Percentiles rank a stretch among this genome's conserved stretches.
phyloP scores from a whole-genome alignment of 1,140 invertebrate species.

The Hetaerina americana region DNA sequence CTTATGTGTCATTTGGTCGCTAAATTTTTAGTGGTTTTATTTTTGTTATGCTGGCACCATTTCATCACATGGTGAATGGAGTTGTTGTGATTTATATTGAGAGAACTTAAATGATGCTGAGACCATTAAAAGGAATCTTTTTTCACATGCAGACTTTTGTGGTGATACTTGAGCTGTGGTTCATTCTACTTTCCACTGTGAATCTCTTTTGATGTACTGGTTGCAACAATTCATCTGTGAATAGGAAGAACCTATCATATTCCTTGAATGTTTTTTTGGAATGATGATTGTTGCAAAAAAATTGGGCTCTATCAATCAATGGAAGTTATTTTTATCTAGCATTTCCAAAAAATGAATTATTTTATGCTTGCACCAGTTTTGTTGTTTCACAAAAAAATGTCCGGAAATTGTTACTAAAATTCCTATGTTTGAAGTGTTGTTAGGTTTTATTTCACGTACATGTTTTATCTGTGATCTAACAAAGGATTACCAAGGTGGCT shows the following conservation, averaged over 20 bases:
- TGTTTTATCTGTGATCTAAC: background rate
- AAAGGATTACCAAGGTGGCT: background rate
- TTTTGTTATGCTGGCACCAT: background rate
- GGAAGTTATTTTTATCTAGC: background rate
- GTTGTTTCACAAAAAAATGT: background rate
- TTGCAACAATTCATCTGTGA: background rate
- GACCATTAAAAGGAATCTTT: background rate
- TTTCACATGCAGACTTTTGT: background rate
- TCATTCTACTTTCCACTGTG: background rate
- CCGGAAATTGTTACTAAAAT: background rate
- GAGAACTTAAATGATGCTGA: background rate
- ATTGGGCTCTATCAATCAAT: background rate
- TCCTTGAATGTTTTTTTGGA: background rate
- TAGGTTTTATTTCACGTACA: background rate
- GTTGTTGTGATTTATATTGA: background rate
- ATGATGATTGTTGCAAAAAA: background rate
- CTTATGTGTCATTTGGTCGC: no score
- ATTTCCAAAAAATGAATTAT: background rate
- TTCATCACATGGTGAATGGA: background rate
- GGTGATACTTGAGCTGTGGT: background rate
- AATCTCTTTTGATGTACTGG: background rate
- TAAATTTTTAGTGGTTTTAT: background rate
- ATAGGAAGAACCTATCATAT: background rate
- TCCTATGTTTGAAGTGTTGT: background rate
- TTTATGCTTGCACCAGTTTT: background rate